These are phyloP conservation scores for Leptogaster cylindrica DNA, from an alignment of 2,888 invertebrate species.

Conservation along the genomic window DNA sequence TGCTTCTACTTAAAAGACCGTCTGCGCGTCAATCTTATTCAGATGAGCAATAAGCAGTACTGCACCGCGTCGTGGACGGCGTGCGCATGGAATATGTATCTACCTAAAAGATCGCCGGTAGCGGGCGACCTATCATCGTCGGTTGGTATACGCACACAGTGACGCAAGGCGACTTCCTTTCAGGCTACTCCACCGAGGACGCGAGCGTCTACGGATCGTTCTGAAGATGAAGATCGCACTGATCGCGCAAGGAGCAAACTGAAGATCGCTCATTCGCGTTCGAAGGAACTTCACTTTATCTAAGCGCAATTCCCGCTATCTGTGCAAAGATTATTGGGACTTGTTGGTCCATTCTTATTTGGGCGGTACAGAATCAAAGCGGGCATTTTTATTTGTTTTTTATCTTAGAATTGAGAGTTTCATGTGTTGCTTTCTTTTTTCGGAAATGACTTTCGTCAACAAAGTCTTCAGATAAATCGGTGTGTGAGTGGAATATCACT, in stretches of 20 bases:
- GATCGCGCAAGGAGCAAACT: neutral
- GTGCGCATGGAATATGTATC: slow-evolving; percentile 2
- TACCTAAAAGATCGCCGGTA: slow-evolving; percentile 7
- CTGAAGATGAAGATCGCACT: neutral
- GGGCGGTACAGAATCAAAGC: slow-evolving; percentile 5
- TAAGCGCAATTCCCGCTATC: too few species aligned
- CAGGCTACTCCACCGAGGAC: too few species aligned
- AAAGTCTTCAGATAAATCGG: neutral
- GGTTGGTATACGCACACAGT: slow-evolving; percentile 1
- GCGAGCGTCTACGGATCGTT: too few species aligned
- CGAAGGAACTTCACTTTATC: neutral
- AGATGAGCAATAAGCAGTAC: slow-evolving; percentile 31
- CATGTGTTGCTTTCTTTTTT: slow-evolving; percentile 9
- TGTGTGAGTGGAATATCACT: neutral
- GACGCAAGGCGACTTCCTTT: slow-evolving; percentile 11
- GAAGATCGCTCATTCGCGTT: too few species aligned
- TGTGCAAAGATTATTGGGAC: neutral
- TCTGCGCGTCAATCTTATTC: slow-evolving; percentile 38
- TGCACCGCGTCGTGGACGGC: too few species aligned
- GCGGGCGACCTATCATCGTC: slow-evolving; percentile 12
- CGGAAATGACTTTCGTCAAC: slow-evolving; percentile 1
- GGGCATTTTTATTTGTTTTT: slow-evolving; percentile 5
- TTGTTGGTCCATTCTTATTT: slow-evolving; percentile 5
- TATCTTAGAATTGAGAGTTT: neutral
- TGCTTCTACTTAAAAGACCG: slow-evolving; percentile 24